Conservation (phyloP, 2,888 invertebrate genomes). For the Epiperipatus broadwayi region DNA sequence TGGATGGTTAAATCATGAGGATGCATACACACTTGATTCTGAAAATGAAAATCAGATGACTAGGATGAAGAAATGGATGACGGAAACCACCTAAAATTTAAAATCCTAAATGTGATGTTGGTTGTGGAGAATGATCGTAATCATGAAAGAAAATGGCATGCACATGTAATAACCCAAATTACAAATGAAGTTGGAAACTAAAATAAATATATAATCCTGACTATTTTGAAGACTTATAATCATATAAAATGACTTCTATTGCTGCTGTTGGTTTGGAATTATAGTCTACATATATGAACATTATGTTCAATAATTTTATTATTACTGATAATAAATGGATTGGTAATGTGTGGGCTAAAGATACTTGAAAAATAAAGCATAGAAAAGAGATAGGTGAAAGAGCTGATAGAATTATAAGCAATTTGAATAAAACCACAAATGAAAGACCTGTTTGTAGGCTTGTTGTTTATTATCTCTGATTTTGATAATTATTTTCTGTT, state of each 20-base stretch:
- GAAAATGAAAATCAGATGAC: too few species aligned
- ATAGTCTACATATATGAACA: constrained; percentile 91
- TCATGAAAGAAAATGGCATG: constrained; percentile 85
- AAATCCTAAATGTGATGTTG: constrained; percentile 67
- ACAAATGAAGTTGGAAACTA: constrained; percentile 37
- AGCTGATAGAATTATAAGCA: constrained; percentile 56
- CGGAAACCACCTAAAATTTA: too few species aligned
- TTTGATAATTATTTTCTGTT: constrained; percentile 59
- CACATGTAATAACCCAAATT: constrained; percentile 38
- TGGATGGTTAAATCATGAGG: too few species aligned
- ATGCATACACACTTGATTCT: too few species aligned
- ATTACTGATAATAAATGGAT: constrained; percentile 59
- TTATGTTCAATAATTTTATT: constrained; percentile 86
- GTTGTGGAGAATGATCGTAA: constrained; percentile 90
- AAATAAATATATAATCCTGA: constrained; percentile 71
- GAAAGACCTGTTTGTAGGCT: constrained; percentile 80
- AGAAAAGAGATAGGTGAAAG: constrained; percentile 45
- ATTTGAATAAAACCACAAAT: constrained; percentile 52
- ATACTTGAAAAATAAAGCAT: constrained; percentile 64
- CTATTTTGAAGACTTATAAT: constrained; percentile 70
- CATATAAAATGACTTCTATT: constrained; percentile 68
- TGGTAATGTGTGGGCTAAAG: constrained; percentile 58
- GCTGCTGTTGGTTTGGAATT: constrained; percentile 87
- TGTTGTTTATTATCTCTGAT: constrained; percentile 60
- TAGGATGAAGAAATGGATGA: too few species aligned